Conservation (phyloP, 2,113 vertebrate genomes). For the Telmatochromis sp. region DNA sequence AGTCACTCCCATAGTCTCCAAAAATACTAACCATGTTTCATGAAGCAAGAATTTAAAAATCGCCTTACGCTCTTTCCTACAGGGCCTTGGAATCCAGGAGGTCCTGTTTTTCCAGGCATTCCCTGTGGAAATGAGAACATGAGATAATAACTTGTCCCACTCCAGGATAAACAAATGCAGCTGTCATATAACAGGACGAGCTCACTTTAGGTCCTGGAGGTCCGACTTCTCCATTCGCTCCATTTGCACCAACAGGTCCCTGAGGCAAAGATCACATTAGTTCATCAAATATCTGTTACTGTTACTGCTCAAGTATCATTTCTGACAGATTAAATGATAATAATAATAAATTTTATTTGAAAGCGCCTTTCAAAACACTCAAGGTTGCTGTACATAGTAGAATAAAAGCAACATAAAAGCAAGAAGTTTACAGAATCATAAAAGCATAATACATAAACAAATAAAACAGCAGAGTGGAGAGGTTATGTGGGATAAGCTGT, state of each 20-base stretch:
- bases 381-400: too few relatives aligned
- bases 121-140: constrained; percentile 47
- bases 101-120: constrained; percentile 57
- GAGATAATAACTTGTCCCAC: not conserved
- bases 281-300: not conserved
- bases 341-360: too few relatives aligned
- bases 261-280: constrained; percentile 3
- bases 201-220: constrained; percentile 51
- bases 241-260: constrained; percentile 57
- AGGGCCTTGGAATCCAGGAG: constrained; percentile 61
- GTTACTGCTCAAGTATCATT: not conserved
- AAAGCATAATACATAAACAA: too few relatives aligned
- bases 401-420: too few relatives aligned
- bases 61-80: constrained; percentile 36
- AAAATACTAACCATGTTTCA: not conserved
- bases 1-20: not conserved
- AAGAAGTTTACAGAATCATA: too few relatives aligned
- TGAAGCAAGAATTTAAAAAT: not conserved
- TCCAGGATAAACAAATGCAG: not conserved
- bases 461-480: too few relatives aligned
- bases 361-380: too few relatives aligned
- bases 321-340: not conserved
- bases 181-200: not conserved
- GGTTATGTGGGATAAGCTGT: too few relatives aligned
- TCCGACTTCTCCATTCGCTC: constrained; percentile 46